Percentiles rank a stretch among this genome's conserved stretches.
Conservation (phyloP, 2,113 vertebrate species). For the Ariopsis seemanni region DNA sequence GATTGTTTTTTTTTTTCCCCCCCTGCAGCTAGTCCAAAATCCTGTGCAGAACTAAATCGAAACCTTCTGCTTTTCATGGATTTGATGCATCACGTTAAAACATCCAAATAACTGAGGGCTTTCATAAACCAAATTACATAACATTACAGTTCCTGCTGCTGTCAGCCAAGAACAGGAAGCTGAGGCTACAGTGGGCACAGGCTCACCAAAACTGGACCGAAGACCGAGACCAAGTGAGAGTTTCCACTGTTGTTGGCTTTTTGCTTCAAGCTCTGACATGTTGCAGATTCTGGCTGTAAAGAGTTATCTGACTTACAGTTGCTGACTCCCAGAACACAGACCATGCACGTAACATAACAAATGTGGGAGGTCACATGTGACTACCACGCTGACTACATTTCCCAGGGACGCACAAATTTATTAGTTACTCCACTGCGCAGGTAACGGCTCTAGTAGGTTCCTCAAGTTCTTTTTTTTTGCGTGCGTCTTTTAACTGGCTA, state of each 20-base stretch:
- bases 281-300: too few relatives aligned
- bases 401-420: neutral
- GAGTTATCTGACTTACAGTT: too few relatives aligned
- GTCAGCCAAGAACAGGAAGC: too few relatives aligned
- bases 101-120: neutral
- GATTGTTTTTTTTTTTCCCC: too few relatives aligned
- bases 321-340: neutral
- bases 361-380: neutral
- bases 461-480: neutral
- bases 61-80: neutral
- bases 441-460: neutral
- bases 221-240: neutral
- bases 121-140: neutral
- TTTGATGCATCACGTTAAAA: neutral
- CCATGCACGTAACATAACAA: neutral
- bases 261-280: neutral
- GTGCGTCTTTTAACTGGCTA: neutral
- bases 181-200: neutral
- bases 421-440: neutral
- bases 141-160: too few relatives aligned
- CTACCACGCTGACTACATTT: too few relatives aligned
- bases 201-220: neutral
- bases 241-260: neutral
- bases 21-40: neutral
- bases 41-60: neutral